These are phyloP conservation scores for Rhagoletis pomonella DNA, from an alignment of 1,140 invertebrate species.

Conservation along the genomic window DNA sequence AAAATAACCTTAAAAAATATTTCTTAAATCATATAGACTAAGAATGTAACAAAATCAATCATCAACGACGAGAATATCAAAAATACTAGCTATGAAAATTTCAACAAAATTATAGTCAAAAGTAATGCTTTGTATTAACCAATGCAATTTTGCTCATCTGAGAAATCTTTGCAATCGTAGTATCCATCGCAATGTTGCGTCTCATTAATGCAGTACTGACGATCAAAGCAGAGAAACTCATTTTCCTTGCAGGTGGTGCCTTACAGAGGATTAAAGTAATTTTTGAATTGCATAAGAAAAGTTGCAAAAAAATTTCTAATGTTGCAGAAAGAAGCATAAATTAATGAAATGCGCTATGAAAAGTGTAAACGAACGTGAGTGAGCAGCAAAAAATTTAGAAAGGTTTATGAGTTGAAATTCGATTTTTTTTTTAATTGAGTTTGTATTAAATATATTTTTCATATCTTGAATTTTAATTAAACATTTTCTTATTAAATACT, in stretches of 20 bases:
- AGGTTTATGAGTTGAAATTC: background rate
- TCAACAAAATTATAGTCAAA: background rate
- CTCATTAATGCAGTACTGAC: constrained; percentile 80
- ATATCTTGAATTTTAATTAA: too few species aligned
- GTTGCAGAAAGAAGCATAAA: constrained; percentile 25
- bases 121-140: constrained; percentile 63
- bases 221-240: constrained; percentile 80
- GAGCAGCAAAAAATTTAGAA: background rate
- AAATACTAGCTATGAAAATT: background rate
- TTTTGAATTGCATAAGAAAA: constrained; percentile 4
- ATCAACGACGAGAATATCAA: background rate
- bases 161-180: constrained; percentile 92
- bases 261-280: constrained; percentile 49
- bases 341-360: background rate
- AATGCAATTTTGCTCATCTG: constrained; percentile 92
- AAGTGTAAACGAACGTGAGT: background rate
- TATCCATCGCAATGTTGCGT: constrained; percentile 88
- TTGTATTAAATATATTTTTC: too few species aligned
- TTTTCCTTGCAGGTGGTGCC: constrained; percentile 75
- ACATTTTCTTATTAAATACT: too few species aligned
- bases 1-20: background rate
- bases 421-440: too few species aligned
- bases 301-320: constrained; percentile 1
- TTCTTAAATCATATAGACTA: background rate
- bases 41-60: background rate